Conservation (phyloP, 2,113 vertebrate species). For the Sciurus niger region DNA sequence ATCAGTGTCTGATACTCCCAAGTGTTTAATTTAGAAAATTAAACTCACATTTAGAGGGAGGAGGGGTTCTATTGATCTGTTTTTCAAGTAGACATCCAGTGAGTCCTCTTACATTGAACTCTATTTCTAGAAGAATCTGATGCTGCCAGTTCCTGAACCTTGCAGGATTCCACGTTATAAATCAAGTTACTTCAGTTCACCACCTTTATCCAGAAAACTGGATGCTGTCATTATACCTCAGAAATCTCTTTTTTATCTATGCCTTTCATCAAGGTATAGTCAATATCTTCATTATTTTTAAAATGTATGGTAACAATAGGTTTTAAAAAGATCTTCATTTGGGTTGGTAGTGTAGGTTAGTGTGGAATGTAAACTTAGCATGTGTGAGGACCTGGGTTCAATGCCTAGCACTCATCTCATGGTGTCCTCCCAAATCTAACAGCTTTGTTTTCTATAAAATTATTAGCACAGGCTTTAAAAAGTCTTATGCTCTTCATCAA, state of each 20-base stretch:
- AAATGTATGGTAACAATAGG: not conserved
- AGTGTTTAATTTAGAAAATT: not conserved
- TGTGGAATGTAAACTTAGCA: not conserved
- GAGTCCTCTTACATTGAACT: not conserved
- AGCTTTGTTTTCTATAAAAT: no score
- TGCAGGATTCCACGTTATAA: not conserved
- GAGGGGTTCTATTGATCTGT: not conserved
- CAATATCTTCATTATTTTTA: not conserved
- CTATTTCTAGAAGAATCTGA: not conserved
- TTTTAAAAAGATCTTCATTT: not conserved
- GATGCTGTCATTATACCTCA: not conserved
- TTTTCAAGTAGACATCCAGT: not conserved
- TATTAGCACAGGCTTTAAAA: no score
- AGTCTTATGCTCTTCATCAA: not conserved
- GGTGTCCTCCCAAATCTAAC: no score
- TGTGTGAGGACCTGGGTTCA: not conserved
- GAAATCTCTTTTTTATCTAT: constrained; percentile 6
- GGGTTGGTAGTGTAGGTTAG: not conserved
- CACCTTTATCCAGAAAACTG: not conserved
- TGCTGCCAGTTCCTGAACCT: not conserved
- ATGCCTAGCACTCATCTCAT: not conserved
- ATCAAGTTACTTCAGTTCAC: not conserved
- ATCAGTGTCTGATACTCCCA: not conserved
- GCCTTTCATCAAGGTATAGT: not conserved
- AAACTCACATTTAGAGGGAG: not conserved